phyloP scores from a whole-genome alignment of 2,888 invertebrate species.

The Onthophagus sagittarius region DNA sequence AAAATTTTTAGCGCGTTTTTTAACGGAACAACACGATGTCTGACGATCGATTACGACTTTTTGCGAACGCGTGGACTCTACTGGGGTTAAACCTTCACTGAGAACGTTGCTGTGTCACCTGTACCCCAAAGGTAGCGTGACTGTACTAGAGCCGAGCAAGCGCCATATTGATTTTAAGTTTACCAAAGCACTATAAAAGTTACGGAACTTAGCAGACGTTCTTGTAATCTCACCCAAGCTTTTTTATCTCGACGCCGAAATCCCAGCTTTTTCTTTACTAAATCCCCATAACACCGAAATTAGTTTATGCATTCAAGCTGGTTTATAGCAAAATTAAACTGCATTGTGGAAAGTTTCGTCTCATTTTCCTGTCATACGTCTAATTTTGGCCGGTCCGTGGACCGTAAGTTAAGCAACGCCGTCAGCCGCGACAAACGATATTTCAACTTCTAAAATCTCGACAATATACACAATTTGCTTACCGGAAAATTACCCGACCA shows the following conservation, averaged over 20 bases:
- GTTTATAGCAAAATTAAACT: conserved; percentile 6
- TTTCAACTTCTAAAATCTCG: background rate
- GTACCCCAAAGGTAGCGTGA: conserved; percentile 41
- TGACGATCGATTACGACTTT: conserved; percentile 41
- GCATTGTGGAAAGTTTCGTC: conserved; percentile 7
- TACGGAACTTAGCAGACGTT: conserved; percentile 20
- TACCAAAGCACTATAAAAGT: conserved; percentile 22
- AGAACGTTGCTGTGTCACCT: conserved; percentile 33
- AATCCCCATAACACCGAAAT: conserved; percentile 7
- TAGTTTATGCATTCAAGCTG: conserved; percentile 6
- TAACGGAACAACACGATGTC: conserved; percentile 33
- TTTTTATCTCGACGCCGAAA: background rate
- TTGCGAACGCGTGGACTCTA: conserved; percentile 44
- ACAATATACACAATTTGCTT: background rate
- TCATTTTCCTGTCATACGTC: conserved; percentile 10
- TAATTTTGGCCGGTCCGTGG: conserved; percentile 4
- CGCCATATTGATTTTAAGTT: conserved; percentile 50
- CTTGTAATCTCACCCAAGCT: conserved; percentile 8
- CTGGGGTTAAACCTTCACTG: conserved; percentile 46
- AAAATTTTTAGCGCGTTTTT: background rate
- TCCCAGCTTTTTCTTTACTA: background rate
- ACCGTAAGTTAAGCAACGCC: conserved; percentile 4
- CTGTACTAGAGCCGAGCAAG: conserved; percentile 45
- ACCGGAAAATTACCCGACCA: background rate
- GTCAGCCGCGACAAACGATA: background rate